These are phyloP conservation scores for Nesometra sesokonis DNA, from an alignment of 35 echinoderm and acorn worm species.

Conservation along the genomic window DNA sequence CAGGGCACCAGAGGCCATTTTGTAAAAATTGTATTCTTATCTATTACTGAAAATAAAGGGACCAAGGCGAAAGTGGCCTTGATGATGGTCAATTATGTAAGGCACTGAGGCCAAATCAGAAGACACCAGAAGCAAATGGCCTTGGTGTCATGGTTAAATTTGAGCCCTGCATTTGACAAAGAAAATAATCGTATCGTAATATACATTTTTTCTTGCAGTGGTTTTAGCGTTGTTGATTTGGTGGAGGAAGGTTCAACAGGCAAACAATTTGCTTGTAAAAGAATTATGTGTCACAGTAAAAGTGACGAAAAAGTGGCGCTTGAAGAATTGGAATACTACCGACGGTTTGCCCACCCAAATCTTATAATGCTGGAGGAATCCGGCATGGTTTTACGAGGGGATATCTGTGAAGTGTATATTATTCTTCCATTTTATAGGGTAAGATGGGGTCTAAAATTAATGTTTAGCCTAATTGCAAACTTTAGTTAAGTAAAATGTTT, in stretches of 20 bases:
- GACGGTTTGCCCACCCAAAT: constrained; percentile 53
- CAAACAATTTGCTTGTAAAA: constrained; percentile 73
- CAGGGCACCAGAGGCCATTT: no score
- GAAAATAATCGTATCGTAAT: not conserved
- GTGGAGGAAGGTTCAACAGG: constrained; percentile 63
- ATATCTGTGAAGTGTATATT: constrained; percentile 50
- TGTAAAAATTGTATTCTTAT: no score
- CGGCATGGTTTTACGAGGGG: constrained; percentile 19
- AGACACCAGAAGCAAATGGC: no score
- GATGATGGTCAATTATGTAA: not conserved
- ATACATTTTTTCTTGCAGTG: constrained; percentile 33
- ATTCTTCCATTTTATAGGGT: constrained; percentile 81
- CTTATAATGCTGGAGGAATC: constrained; percentile 68
- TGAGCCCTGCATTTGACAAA: not conserved
- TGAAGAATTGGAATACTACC: constrained; percentile 75
- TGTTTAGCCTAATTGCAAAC: no score
- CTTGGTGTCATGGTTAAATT: no score
- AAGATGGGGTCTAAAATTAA: not conserved
- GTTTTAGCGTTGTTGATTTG: constrained; percentile 80
- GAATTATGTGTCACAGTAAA: constrained; percentile 67
- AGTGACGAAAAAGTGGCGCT: constrained; percentile 48
- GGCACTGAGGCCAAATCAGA: no score
- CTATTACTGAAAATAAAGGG: no score
- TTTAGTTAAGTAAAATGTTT: no score
- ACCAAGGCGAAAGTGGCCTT: no score